Conservation (phyloP, 1,140 invertebrate genomes). For the Hyles euphorbiae region DNA sequence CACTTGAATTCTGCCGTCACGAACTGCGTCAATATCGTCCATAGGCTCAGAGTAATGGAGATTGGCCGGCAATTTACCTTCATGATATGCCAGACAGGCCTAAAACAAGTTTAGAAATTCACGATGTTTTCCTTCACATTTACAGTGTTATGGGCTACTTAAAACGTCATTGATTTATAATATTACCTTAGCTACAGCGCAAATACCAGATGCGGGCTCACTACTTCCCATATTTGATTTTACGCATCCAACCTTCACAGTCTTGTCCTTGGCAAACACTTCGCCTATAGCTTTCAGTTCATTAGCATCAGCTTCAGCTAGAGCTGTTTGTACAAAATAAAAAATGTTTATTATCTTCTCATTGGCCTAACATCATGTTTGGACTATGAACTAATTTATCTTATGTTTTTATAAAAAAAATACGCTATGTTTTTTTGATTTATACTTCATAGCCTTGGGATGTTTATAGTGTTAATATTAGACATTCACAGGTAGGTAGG, state of each 20-base stretch:
- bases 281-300: conserved; percentile 41
- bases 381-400: conserved; percentile 75
- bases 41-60: conserved; percentile 88
- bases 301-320: conserved; percentile 88
- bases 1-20: conserved; percentile 84
- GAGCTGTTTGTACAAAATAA: conserved; percentile 26
- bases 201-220: conserved; percentile 79
- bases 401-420: background rate
- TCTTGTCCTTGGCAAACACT: conserved; percentile 55
- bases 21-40: conserved; percentile 85
- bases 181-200: conserved; percentile 78
- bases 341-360: conserved; percentile 70
- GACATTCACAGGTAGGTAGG: no score
- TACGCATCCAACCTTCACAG: conserved; percentile 81
- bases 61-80: conserved; percentile 89
- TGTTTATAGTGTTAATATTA: no score
- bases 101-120: conserved; percentile 5
- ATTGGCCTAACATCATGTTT: conserved; percentile 60
- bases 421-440: no score
- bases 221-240: conserved; percentile 86
- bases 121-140: background rate
- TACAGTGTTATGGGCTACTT: background rate
- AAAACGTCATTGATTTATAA: background rate
- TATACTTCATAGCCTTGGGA: no score
- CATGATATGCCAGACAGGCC: conserved; percentile 83